Evolutionary conservation across 2,113 vertebrate genomes (phyloP).

Genomic region (Pelvicachromis taeniatus): DNA sequence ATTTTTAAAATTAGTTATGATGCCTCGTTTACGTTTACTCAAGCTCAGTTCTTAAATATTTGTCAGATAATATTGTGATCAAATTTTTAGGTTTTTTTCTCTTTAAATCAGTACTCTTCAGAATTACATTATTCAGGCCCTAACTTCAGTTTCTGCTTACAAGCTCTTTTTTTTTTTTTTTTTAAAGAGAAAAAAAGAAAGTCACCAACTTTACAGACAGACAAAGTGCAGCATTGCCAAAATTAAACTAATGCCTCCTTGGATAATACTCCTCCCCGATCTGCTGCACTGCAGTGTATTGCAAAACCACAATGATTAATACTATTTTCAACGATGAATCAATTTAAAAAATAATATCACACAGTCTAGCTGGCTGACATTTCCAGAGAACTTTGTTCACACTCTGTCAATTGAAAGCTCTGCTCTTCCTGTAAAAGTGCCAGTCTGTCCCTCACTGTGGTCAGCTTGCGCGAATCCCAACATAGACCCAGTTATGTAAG

Average conservation of each 20-base stretch:
- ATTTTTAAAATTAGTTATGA: not conserved
- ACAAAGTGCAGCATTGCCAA: not conserved
- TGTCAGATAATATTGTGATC: not conserved
- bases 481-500: conserved; percentile 61
- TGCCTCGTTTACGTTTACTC: not conserved
- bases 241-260: not conserved
- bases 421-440: not conserved
- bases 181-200: not conserved
- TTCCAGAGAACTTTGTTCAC: not conserved
- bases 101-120: not conserved
- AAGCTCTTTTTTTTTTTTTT: not conserved
- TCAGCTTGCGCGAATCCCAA: not conserved
- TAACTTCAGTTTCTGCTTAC: not conserved
- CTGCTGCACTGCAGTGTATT: not conserved
- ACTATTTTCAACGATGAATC: not conserved
- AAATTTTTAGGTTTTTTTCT: not conserved
- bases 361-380: not conserved
- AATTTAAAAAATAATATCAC: not conserved
- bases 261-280: not conserved
- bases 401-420: not conserved
- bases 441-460: not conserved
- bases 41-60: not conserved
- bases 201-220: not conserved
- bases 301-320: not conserved
- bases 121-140: not conserved